Conservation (phyloP, 2,113 vertebrate genomes). For the Platysternon megacephalum region DNA sequence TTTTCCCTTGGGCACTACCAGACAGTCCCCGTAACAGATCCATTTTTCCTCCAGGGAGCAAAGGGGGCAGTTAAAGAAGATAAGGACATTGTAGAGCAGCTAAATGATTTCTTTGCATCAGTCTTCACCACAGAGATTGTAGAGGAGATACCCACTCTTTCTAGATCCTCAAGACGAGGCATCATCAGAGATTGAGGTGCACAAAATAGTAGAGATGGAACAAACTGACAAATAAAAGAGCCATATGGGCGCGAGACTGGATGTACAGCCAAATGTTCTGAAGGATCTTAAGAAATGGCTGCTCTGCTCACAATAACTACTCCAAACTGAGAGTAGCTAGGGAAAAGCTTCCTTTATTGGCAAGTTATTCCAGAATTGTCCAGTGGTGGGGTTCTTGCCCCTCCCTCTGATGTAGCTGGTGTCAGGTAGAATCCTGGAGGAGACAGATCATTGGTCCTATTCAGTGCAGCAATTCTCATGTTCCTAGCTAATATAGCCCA, state of each 20-base stretch:
- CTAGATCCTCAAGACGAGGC: neutral
- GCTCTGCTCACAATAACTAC: neutral
- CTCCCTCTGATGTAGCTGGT: neutral
- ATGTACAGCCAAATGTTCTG: rapidly evolving
- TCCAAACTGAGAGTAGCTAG: neutral
- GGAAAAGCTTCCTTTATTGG: neutral
- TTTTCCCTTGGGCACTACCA: no score
- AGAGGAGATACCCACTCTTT: neutral
- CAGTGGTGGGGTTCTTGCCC: neutral
- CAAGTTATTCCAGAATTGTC: neutral
- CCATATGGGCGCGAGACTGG: neutral
- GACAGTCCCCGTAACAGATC: no score
- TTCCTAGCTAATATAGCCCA: neutral
- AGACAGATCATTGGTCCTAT: neutral
- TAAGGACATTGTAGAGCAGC: neutral
- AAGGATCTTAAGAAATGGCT: rapidly evolving
- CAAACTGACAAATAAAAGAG: neutral
- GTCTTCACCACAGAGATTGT: neutral
- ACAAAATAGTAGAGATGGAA: rapidly evolving
- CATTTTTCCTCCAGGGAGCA: neutral
- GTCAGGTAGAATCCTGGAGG: neutral
- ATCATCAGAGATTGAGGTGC: rapidly evolving
- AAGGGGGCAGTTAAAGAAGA: neutral
- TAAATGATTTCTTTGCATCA: neutral
- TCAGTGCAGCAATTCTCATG: neutral